These are phyloP conservation scores for Emberiza fucata DNA, from an alignment of 2,113 vertebrate species.

Conservation along the genomic window DNA sequence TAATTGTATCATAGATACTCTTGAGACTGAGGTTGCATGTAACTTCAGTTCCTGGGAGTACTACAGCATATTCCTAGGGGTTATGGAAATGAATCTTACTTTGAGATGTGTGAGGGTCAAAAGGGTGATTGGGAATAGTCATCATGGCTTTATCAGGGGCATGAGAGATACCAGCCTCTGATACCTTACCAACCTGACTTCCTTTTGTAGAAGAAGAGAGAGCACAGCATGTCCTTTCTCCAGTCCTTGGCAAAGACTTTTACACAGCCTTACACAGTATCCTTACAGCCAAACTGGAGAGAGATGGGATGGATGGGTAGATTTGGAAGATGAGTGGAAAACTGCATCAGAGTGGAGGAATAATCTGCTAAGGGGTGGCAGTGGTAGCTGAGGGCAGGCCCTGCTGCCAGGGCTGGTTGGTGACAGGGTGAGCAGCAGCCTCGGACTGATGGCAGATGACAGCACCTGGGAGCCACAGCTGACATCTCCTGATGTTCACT, in stretches of 20 bases:
- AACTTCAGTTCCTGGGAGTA: background rate
- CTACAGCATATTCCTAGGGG: background rate
- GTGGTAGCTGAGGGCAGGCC: background rate
- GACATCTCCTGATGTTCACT: background rate
- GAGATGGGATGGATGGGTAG: background rate
- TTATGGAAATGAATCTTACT: background rate
- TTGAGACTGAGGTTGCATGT: rapidly evolving
- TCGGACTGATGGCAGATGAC: background rate
- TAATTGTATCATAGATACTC: background rate
- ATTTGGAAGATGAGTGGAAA: background rate
- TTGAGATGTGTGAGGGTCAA: background rate
- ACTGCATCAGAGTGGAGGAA: background rate
- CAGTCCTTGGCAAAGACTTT: background rate
- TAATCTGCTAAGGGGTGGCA: background rate
- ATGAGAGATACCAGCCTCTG: no score
- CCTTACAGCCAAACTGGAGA: background rate
- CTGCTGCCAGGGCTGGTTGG: background rate
- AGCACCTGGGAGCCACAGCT: background rate
- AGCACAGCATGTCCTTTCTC: background rate
- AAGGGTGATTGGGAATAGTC: background rate
- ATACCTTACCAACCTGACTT: background rate
- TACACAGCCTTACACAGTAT: background rate
- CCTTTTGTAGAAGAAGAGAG: background rate
- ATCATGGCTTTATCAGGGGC: background rate
- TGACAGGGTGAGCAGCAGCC: background rate